phyloP scores from a whole-genome alignment of 2,797 vertebrate species.

The Perodicticus potto region DNA sequence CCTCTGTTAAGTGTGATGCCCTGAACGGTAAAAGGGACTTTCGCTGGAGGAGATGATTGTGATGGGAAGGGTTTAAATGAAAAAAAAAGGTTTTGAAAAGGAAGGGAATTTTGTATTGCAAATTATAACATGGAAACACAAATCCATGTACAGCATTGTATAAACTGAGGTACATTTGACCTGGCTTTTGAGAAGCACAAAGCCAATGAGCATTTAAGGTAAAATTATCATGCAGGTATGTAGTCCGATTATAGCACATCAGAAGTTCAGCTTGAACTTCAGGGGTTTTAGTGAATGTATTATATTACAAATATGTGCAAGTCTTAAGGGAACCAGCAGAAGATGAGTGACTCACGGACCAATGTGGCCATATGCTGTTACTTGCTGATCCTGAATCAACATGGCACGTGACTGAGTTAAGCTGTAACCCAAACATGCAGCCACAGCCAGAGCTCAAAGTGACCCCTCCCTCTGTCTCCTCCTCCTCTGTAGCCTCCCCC shows the following conservation, averaged over 20 bases:
- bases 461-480: rapidly evolving
- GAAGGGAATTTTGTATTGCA: background rate
- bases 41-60: background rate
- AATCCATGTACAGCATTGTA: background rate
- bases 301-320: background rate
- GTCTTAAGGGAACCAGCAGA: background rate
- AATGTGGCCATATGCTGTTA: background rate
- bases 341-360: background rate
- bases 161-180: background rate
- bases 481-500: rapidly evolving
- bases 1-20: background rate
- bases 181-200: constrained; percentile 6
- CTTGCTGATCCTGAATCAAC: background rate
- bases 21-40: background rate
- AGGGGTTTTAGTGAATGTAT: background rate
- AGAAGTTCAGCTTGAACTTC: background rate
- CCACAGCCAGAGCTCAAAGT: background rate
- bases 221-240: background rate
- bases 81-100: background rate
- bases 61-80: background rate
- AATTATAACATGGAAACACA: background rate
- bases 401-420: background rate
- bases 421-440: background rate
- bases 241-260: background rate
- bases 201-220: background rate